A percentile compares a stretch with the other conserved stretches of the same genome.
These are phyloP conservation scores for Chelonus formosanus DNA, from an alignment of 2,888 invertebrate genomes.

Conservation along the genomic window DNA sequence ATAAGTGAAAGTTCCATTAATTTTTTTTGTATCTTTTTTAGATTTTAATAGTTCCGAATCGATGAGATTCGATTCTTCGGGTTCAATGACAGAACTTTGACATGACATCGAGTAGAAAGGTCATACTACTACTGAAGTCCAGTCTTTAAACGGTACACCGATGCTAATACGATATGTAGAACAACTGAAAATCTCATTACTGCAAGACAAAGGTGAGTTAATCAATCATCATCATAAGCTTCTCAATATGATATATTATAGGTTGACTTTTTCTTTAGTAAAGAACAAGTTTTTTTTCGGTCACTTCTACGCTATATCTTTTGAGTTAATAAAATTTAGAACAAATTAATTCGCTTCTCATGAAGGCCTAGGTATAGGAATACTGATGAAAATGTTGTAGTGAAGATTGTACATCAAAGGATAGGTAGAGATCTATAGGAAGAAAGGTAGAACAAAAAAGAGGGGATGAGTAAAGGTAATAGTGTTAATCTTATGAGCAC, in stretches of 20 bases:
- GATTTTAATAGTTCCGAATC: not conserved
- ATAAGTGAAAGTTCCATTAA: constrained; percentile 23
- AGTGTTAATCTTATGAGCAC: constrained; percentile 49
- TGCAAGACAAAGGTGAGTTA: constrained; percentile 56
- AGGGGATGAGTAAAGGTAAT: constrained; percentile 14
- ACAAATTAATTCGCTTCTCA: not conserved
- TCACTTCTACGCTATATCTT: not conserved
- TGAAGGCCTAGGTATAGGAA: no score
- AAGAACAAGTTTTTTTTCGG: not conserved
- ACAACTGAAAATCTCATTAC: constrained; percentile 56
- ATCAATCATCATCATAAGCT: constrained; percentile 52
- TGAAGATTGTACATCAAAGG: no score
- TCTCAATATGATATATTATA: not conserved
- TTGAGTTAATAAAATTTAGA: constrained; percentile 17
- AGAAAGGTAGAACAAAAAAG: no score
- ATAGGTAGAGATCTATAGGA: no score
- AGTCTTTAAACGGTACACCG: not conserved
- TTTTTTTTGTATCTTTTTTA: constrained; percentile 16
- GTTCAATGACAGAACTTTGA: constrained; percentile 12
- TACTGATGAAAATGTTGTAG: no score
- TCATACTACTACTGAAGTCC: not conserved
- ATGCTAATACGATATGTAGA: constrained; percentile 15
- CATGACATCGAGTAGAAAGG: no score
- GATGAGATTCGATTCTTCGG: not conserved
- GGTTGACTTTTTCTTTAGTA: not conserved